Conservation (phyloP, 37 sponge, comb jelly and placozoan genomes). For the Bolinopsis microptera region DNA sequence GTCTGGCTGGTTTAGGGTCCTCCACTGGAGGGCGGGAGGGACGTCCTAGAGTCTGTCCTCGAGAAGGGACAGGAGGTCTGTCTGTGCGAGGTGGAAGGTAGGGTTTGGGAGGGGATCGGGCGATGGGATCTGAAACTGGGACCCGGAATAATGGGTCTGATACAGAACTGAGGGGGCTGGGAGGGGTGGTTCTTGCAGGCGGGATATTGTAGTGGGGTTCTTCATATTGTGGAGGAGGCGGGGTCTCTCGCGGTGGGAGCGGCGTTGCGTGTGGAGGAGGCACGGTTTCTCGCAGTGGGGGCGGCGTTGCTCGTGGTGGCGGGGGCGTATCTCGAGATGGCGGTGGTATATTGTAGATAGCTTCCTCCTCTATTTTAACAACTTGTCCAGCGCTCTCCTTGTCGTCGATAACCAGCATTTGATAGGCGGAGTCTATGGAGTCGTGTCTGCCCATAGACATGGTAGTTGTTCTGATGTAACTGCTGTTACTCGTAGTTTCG, state of each 20-base stretch:
- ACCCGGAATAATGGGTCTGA: background rate
- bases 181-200: background rate
- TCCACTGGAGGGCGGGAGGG: background rate
- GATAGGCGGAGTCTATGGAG: background rate
- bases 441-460: background rate
- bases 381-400: background rate
- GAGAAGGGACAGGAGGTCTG: constrained; percentile 25
- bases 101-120: constrained; percentile 5
- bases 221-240: background rate
- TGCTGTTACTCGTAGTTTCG: background rate
- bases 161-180: background rate
- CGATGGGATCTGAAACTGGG: background rate
- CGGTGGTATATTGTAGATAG: background rate
- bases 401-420: background rate
- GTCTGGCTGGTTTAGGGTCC: background rate
- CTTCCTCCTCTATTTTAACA: background rate
- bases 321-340: background rate
- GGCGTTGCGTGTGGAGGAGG: background rate
- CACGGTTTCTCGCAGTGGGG: background rate
- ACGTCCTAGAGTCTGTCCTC: background rate
- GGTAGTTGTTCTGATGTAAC: background rate
- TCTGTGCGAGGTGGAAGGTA: background rate
- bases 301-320: background rate
- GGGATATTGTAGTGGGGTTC: background rate
- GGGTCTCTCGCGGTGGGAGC: background rate